These are phyloP conservation scores for Coremacera marginata DNA, from an alignment of 2,888 invertebrate species.

Conservation along the genomic window DNA sequence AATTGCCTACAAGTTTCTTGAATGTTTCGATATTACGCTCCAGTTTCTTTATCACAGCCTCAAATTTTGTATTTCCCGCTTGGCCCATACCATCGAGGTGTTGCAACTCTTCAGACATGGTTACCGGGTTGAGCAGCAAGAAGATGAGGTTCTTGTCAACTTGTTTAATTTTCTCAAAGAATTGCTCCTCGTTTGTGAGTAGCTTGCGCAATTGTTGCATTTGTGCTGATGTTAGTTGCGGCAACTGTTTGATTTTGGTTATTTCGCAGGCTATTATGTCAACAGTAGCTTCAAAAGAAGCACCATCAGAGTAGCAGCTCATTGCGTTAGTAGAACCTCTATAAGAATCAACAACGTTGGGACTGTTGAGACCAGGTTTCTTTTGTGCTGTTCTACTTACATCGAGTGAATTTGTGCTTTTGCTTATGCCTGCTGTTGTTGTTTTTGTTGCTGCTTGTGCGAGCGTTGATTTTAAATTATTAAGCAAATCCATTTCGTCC, in stretches of 20 bases:
- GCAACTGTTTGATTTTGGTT: slow-evolving; percentile 62
- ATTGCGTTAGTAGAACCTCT: slow-evolving; percentile 1
- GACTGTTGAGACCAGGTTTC: not conserved
- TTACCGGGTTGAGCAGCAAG: slow-evolving; percentile 64
- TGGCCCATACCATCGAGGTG: not conserved
- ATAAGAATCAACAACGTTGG: slow-evolving; percentile 27
- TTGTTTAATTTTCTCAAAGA: slow-evolving; percentile 66
- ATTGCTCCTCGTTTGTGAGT: slow-evolving; percentile 58
- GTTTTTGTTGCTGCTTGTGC: slow-evolving; percentile 46
- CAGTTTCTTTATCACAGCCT: slow-evolving; percentile 62
- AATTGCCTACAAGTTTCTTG: slow-evolving; percentile 65
- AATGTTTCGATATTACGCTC: slow-evolving; percentile 65
- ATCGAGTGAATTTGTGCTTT: not conserved
- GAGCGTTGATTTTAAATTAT: slow-evolving; percentile 63
- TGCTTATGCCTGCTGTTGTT: not conserved
- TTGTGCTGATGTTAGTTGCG: slow-evolving; percentile 55
- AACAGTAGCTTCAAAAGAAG: slow-evolving; percentile 37
- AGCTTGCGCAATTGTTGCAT: slow-evolving; percentile 57
- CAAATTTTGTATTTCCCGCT: slow-evolving; percentile 44
- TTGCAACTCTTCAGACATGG: slow-evolving; percentile 55
- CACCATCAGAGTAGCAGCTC: not conserved
- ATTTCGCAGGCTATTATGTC: slow-evolving; percentile 59
- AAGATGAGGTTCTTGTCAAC: slow-evolving; percentile 65
- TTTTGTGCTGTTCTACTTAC: not conserved
- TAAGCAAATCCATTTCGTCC: slow-evolving; percentile 68